These are phyloP conservation scores for Polyommatus iphigenia DNA, from an alignment of 2,888 invertebrate species.

Conservation along the genomic window DNA sequence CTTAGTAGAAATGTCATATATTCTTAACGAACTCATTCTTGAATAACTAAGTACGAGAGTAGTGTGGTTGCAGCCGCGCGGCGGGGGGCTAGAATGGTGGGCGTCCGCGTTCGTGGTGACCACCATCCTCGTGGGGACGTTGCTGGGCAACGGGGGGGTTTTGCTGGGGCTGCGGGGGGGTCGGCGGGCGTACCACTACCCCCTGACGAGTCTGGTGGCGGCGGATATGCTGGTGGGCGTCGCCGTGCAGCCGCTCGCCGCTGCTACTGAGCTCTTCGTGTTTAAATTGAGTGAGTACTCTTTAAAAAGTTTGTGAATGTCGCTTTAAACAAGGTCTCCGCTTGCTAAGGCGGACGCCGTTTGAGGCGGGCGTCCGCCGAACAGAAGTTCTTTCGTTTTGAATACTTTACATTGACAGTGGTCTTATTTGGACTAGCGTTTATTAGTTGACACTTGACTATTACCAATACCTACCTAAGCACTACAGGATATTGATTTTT, in stretches of 20 bases:
- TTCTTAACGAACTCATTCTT: too few relatives aligned
- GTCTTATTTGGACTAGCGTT: too few relatives aligned
- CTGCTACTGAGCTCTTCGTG: conserved; percentile 78
- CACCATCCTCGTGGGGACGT: conserved; percentile 47
- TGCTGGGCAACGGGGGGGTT: conserved; percentile 60
- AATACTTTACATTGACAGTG: too few relatives aligned
- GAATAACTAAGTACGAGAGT: neutral
- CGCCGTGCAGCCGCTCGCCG: conserved; percentile 79
- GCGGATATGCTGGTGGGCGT: conserved; percentile 82
- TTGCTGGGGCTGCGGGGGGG: conserved; percentile 55
- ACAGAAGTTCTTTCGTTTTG: too few relatives aligned
- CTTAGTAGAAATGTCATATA: too few relatives aligned
- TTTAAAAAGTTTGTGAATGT: neutral
- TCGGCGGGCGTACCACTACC: conserved; percentile 81
- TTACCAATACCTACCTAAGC: too few relatives aligned
- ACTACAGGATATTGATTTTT: too few relatives aligned
- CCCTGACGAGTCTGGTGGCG: conserved; percentile 84
- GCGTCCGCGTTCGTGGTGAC: conserved; percentile 54
- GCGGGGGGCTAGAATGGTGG: conserved; percentile 53
- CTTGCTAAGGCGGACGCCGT: too few relatives aligned
- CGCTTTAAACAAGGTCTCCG: too few relatives aligned
- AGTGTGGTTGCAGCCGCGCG: conserved; percentile 49
- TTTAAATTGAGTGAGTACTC: conserved; percentile 63
- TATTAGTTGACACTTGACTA: too few relatives aligned
- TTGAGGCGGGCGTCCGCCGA: too few relatives aligned